These are phyloP conservation scores for Brachylomia viminalis DNA, from an alignment of 2,888 invertebrate species.

Conservation along the genomic window DNA sequence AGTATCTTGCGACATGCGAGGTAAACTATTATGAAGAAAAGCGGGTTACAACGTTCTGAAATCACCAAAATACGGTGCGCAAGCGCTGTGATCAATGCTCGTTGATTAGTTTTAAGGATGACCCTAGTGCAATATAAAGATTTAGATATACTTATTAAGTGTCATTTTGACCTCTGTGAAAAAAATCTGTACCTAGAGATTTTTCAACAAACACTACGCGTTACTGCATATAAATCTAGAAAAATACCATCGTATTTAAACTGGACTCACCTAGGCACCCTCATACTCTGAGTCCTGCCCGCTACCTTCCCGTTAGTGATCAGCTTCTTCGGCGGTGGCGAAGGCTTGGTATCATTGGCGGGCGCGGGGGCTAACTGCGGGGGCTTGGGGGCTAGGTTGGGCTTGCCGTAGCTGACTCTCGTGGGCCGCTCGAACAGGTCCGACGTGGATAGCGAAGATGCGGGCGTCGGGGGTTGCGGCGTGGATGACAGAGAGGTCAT, in stretches of 20 bases:
- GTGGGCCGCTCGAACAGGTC: conserved; percentile 86
- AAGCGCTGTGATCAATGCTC: background rate
- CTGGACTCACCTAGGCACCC: conserved; percentile 92
- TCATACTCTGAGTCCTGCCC: conserved; percentile 95
- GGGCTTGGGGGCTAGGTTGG: conserved; percentile 96
- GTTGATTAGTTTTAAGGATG: background rate
- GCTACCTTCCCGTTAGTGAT: conserved; percentile 91
- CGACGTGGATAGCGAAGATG: conserved; percentile 85
- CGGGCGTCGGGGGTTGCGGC: conserved; percentile 78
- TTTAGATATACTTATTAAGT: too few species aligned
- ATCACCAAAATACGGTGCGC: background rate
- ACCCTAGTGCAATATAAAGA: too few species aligned
- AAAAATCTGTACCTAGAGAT: background rate
- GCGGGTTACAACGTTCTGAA: background rate
- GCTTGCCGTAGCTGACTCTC: conserved; percentile 93
- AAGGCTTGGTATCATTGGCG: conserved; percentile 91
- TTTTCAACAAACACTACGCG: background rate
- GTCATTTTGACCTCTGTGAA: too few species aligned
- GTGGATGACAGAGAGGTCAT: conserved; percentile 85
- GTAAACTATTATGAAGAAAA: background rate
- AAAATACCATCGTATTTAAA: background rate
- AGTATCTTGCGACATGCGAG: background rate
- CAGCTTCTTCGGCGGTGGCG: conserved; percentile 92
- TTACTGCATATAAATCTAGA: background rate
- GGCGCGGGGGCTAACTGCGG: conserved; percentile 85